Conservation (phyloP, 2,888 invertebrate species). For the Orchesellides sinensis region DNA sequence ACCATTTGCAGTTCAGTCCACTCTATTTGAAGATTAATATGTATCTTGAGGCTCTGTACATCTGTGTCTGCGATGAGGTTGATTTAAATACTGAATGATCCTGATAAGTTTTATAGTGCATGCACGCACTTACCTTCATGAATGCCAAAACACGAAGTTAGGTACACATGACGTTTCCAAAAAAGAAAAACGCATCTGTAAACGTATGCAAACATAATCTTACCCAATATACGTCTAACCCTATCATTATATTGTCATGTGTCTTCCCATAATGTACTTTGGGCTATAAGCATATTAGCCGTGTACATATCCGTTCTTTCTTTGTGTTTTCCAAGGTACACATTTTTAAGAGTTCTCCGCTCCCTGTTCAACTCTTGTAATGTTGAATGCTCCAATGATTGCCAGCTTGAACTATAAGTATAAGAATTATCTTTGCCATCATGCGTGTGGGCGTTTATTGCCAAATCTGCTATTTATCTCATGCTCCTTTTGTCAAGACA, state of each 20-base stretch:
- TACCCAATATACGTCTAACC: background rate
- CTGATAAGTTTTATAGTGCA: too few relatives aligned
- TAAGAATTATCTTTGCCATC: constrained; percentile 16
- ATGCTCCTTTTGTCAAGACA: constrained; percentile 3
- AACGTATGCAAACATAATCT: background rate
- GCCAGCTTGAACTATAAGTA: background rate
- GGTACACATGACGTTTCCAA: background rate
- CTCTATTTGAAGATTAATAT: too few relatives aligned
- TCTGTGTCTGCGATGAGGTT: too few relatives aligned
- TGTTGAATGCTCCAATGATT: background rate
- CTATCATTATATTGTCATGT: constrained; percentile 31
- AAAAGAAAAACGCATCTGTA: background rate
- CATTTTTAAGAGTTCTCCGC: constrained; percentile 36
- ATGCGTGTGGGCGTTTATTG: constrained; percentile 52
- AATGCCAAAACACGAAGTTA: too few relatives aligned
- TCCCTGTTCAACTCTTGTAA: constrained; percentile 1
- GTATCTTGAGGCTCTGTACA: too few relatives aligned
- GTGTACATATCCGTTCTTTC: background rate
- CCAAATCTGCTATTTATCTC: constrained; percentile 19
- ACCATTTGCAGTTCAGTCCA: too few relatives aligned
- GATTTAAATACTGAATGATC: too few relatives aligned
- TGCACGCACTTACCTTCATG: too few relatives aligned
- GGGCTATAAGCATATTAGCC: too few relatives aligned
- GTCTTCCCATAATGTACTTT: background rate
- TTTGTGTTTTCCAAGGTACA: constrained; percentile 6